Evolutionary conservation across 2,113 vertebrate genomes (phyloP).

Genomic region (Ahaetulla prasina): DNA sequence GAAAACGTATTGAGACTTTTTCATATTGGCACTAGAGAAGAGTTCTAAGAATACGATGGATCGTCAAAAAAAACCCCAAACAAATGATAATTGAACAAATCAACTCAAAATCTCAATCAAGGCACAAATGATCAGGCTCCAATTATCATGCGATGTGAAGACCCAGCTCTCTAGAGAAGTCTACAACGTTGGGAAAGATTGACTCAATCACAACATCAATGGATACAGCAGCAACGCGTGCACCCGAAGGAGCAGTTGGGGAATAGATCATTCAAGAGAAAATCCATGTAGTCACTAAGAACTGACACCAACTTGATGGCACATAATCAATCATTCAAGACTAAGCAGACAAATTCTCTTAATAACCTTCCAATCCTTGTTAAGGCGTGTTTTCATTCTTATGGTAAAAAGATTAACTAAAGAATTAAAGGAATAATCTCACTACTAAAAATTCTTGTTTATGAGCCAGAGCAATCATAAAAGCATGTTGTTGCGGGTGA

Average conservation of each 20-base stretch:
- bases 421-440: not conserved
- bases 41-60: not conserved
- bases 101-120: not conserved
- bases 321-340: not conserved
- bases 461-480: not conserved
- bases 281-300: not conserved
- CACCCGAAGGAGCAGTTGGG: not conserved
- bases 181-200: not conserved
- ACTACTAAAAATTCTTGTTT: not conserved
- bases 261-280: not conserved
- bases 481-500: not conserved
- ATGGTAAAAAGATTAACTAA: not conserved
- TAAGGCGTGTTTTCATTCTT: not conserved
- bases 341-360: not conserved
- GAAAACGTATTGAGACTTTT: not conserved
- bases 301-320: not conserved
- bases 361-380: not conserved
- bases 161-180: not conserved
- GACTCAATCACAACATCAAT: not conserved
- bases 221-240: not conserved
- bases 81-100: not conserved
- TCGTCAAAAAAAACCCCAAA: not conserved
- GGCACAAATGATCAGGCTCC: not conserved
- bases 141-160: not conserved
- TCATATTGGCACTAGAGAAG: not conserved